Conservation (phyloP, 2,888 invertebrate species). For the Melieria picta region DNA sequence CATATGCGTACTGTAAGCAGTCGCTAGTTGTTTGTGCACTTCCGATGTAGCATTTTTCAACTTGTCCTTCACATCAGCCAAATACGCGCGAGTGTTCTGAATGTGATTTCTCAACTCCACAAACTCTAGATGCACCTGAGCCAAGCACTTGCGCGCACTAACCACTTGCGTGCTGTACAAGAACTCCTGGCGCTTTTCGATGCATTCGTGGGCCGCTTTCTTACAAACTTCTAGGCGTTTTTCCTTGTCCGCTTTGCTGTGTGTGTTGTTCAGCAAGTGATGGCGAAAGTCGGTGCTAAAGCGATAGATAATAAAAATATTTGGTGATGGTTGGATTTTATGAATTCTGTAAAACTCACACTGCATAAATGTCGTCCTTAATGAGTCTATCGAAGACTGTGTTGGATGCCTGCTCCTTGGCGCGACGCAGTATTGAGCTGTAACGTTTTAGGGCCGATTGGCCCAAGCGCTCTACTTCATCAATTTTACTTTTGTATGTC, state of each 20-base stretch:
- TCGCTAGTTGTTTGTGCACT: too few relatives aligned
- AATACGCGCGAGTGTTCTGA: too few relatives aligned
- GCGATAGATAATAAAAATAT: not conserved
- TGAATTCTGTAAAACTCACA: constrained; percentile 41
- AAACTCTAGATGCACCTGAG: constrained; percentile 40
- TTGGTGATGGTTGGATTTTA: not conserved
- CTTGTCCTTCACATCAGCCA: too few relatives aligned
- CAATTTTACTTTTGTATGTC: not conserved
- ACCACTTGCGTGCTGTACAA: constrained; percentile 21
- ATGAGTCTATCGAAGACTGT: constrained; percentile 25
- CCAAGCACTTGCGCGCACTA: constrained; percentile 30
- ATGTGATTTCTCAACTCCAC: too few relatives aligned
- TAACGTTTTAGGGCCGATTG: constrained; percentile 27
- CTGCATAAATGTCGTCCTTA: constrained; percentile 42
- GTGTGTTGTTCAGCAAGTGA: constrained; percentile 3
- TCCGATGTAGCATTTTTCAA: too few relatives aligned
- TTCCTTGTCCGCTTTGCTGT: constrained; percentile 5
- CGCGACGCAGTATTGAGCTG: constrained; percentile 42
- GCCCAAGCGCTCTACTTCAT: not conserved
- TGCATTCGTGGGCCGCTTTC: constrained; percentile 35
- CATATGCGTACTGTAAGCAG: too few relatives aligned
- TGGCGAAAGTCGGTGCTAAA: constrained; percentile 33
- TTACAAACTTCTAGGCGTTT: constrained; percentile 27
- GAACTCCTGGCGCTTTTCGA: constrained; percentile 37
- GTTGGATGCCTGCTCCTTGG: constrained; percentile 36